Evolutionary conservation across 2,888 invertebrate genomes (phyloP).

Genomic region (Ochlodes sylvanus): DNA sequence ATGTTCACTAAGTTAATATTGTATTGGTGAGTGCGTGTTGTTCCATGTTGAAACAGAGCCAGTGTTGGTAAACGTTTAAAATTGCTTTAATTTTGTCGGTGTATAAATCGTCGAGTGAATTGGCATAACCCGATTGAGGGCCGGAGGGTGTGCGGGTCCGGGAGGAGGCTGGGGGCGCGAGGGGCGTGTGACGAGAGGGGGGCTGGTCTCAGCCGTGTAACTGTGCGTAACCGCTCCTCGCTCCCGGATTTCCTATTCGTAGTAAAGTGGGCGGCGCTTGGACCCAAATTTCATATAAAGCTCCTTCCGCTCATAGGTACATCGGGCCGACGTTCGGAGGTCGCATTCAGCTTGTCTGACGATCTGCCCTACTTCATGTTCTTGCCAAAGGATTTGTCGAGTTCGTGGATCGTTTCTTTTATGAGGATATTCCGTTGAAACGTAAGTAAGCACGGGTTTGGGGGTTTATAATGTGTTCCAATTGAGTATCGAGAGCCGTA

Average conservation of each 20-base stretch:
- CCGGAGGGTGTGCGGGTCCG: constrained; percentile 67
- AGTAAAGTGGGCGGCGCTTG: constrained; percentile 83
- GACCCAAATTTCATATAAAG: constrained; percentile 80
- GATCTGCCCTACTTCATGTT: constrained; percentile 82
- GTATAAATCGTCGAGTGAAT: constrained; percentile 82
- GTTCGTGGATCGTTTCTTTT: constrained; percentile 80
- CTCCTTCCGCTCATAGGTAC: constrained; percentile 78
- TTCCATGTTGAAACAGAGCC: constrained; percentile 62
- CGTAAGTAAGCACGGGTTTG: constrained; percentile 77
- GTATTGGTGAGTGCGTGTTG: constrained; percentile 57
- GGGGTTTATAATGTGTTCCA: constrained; percentile 76
- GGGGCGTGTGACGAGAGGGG: constrained; percentile 51
- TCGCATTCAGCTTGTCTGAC: constrained; percentile 79
- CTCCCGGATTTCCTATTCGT: constrained; percentile 84
- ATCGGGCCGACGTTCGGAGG: constrained; percentile 69
- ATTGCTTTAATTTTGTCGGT: constrained; percentile 81
- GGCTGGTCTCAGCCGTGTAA: constrained; percentile 79
- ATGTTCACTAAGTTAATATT: constrained; percentile 45
- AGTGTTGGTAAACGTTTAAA: constrained; percentile 75
- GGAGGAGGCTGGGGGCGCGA: constrained; percentile 55
- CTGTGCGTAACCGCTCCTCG: constrained; percentile 83
- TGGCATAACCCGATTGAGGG: constrained; percentile 75
- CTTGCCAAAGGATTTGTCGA: constrained; percentile 83
- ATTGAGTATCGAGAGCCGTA: constrained; percentile 62
- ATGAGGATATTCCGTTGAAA: constrained; percentile 73